Conservation (phyloP, 1,140 invertebrate species). For the Drosophila nasuta region DNA sequence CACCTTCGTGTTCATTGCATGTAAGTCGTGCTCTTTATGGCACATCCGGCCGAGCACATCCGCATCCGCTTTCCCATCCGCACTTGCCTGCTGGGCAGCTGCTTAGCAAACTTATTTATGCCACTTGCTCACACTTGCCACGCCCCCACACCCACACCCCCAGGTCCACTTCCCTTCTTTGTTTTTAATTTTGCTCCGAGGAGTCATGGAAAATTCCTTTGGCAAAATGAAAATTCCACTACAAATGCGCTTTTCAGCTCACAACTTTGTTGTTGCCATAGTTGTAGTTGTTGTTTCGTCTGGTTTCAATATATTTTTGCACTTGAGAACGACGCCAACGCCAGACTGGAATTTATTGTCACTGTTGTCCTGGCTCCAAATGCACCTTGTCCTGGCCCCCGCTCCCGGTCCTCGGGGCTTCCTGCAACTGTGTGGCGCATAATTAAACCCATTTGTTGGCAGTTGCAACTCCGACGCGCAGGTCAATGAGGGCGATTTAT, state of each 20-base stretch:
- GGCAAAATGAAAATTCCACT: slow-evolving; percentile 79
- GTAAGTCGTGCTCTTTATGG: slow-evolving; percentile 71
- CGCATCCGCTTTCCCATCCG: slow-evolving; percentile 10
- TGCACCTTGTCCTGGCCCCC: slow-evolving; percentile 56
- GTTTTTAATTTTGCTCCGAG: slow-evolving; percentile 61
- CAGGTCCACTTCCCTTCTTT: slow-evolving; percentile 32
- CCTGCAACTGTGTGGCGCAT: slow-evolving; percentile 44
- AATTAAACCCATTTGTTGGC: slow-evolving; percentile 79
- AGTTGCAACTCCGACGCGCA: slow-evolving; percentile 39
- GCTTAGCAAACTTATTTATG: slow-evolving; percentile 78
- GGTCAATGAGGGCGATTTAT: slow-evolving; percentile 69
- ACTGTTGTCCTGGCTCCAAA: slow-evolving; percentile 67
- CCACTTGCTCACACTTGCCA: slow-evolving; percentile 64
- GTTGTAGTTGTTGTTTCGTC: slow-evolving; percentile 39
- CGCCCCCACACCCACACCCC: background rate
- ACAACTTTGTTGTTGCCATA: slow-evolving; percentile 33
- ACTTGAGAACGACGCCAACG: slow-evolving; percentile 40
- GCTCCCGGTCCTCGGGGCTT: too few relatives aligned
- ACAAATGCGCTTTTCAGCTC: slow-evolving; percentile 26
- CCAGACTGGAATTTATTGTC: slow-evolving; percentile 70
- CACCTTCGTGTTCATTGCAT: slow-evolving; percentile 62
- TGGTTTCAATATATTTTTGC: slow-evolving; percentile 61
- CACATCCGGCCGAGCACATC: slow-evolving; percentile 53
- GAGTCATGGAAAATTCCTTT: slow-evolving; percentile 64
- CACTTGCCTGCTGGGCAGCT: slow-evolving; percentile 46